These are phyloP conservation scores for Synergus itoensis DNA, from an alignment of 2,888 invertebrate species.

Conservation along the genomic window DNA sequence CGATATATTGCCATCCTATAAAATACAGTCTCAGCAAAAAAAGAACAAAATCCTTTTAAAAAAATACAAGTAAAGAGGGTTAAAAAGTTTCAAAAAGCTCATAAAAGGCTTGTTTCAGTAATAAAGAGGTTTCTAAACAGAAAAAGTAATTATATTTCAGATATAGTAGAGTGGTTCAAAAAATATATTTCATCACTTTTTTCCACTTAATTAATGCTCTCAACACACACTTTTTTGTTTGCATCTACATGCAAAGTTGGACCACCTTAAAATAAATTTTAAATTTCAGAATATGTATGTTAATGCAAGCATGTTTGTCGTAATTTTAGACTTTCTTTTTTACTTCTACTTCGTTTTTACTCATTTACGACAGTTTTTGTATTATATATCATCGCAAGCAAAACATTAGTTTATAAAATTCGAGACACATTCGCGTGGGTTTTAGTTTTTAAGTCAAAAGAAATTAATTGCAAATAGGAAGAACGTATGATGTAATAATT, in stretches of 20 bases:
- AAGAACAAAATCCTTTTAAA: background rate
- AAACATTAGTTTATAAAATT: slow-evolving; percentile 1
- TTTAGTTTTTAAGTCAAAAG: background rate
- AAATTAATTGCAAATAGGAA: background rate
- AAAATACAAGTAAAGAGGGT: background rate
- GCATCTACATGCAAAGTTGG: background rate
- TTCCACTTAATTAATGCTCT: background rate
- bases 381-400: background rate
- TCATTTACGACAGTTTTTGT: background rate
- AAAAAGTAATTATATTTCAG: background rate
- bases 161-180: background rate
- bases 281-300: background rate
- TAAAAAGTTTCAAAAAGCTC: background rate
- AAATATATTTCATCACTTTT: background rate
- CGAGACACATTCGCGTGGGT: background rate
- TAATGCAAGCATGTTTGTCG: slow-evolving; percentile 7
- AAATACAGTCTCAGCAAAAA: background rate
- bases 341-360: background rate
- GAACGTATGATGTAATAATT: background rate
- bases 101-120: background rate
- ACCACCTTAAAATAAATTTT: background rate
- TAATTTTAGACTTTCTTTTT: background rate
- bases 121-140: background rate
- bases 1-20: slow-evolving; percentile 21
- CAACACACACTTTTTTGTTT: background rate